Conservation (phyloP, 1,140 invertebrate species). For the Vollenhovia emeryi region DNA sequence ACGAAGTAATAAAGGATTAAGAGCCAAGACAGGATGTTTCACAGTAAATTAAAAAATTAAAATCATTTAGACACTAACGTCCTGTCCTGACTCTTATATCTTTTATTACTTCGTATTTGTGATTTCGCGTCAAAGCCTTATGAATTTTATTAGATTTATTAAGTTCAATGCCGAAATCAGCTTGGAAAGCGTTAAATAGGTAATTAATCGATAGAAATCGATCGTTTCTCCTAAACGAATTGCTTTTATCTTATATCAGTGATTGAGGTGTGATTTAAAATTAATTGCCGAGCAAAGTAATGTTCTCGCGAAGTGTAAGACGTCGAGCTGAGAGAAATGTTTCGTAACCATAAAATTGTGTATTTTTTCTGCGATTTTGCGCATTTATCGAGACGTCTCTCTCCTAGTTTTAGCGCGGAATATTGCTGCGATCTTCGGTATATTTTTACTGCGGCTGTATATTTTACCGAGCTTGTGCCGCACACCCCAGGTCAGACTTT, state of each 20-base stretch:
- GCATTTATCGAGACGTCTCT: conserved; percentile 4
- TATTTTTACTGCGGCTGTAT: conserved; percentile 54
- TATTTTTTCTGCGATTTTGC: conserved; percentile 29
- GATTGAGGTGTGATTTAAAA: neutral
- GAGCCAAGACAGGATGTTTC: too few relatives aligned
- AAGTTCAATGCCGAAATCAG: too few relatives aligned
- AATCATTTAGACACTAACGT: too few relatives aligned
- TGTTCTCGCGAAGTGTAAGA: neutral
- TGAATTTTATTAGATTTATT: too few relatives aligned
- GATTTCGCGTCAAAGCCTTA: too few relatives aligned
- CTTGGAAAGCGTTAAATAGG: too few relatives aligned
- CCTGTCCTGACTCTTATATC: too few relatives aligned
- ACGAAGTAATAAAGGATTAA: too few relatives aligned
- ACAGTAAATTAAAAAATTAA: too few relatives aligned
- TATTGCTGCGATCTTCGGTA: conserved; percentile 46
- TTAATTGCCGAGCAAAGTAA: neutral
- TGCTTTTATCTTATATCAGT: neutral
- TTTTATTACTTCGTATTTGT: too few relatives aligned
- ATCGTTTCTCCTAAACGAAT: neutral
- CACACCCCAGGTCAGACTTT: conserved; percentile 8
- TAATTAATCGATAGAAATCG: neutral
- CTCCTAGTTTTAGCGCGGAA: neutral
- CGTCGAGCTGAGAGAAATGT: neutral
- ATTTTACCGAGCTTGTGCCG: conserved; percentile 29
- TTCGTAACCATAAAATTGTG: neutral